These are phyloP conservation scores for Hirtodrosophila histrioides DNA, from an alignment of 2,888 invertebrate genomes.

Conservation along the genomic window DNA sequence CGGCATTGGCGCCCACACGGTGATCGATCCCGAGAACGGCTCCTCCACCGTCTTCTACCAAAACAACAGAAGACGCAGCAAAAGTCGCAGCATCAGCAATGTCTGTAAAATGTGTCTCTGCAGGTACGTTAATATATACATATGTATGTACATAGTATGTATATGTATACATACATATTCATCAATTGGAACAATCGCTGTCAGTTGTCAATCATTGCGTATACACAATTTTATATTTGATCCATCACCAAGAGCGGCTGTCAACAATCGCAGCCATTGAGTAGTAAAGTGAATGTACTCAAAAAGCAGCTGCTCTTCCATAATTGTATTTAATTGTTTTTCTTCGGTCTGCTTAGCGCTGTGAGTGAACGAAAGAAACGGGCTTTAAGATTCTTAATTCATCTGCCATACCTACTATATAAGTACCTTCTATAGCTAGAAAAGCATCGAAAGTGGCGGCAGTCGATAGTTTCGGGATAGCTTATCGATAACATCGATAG, in stretches of 20 bases:
- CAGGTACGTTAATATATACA: conserved; percentile 68
- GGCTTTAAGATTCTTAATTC: no score
- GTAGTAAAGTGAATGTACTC: conserved; percentile 1
- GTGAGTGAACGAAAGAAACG: no score
- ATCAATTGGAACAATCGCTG: conserved; percentile 3
- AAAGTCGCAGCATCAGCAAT: conserved; percentile 82
- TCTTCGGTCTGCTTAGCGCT: neutral
- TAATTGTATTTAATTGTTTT: conserved; percentile 14
- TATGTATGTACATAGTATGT: neutral
- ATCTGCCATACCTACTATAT: no score
- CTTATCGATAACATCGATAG: no score
- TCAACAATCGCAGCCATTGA: conserved; percentile 21
- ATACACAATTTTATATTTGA: conserved; percentile 44
- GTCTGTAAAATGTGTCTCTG: conserved; percentile 83
- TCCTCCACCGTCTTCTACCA: conserved; percentile 83
- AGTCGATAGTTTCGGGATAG: no score
- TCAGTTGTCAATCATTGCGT: conserved; percentile 39
- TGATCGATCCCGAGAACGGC: conserved; percentile 79
- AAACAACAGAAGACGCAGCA: conserved; percentile 82
- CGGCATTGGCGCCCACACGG: conserved; percentile 57
- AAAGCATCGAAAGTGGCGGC: no score
- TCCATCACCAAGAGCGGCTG: conserved; percentile 11
- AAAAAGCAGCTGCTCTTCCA: conserved; percentile 34
- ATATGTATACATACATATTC: neutral
- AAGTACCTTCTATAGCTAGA: no score